These are phyloP conservation scores for Limnephilus auricula DNA, from an alignment of 2,888 invertebrate species.

Conservation along the genomic window DNA sequence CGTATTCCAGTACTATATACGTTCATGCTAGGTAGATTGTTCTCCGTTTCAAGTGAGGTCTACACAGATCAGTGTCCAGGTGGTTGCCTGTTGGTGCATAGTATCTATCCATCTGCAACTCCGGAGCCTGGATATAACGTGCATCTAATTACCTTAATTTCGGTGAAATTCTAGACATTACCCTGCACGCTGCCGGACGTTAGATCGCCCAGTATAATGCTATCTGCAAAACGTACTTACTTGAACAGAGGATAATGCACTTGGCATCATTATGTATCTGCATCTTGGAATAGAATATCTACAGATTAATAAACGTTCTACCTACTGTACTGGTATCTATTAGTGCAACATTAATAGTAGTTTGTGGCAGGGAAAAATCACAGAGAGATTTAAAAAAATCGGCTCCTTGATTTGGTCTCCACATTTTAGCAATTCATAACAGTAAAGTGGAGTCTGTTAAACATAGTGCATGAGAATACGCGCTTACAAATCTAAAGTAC, in stretches of 20 bases:
- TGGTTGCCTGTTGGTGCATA: background rate
- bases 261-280: background rate
- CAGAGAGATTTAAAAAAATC: background rate
- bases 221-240: background rate
- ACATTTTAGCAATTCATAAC: no score
- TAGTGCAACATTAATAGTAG: background rate
- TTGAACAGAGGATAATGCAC: background rate
- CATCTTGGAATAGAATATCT: background rate
- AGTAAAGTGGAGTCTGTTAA: no score
- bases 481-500: no score
- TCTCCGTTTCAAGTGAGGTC: background rate
- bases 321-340: background rate
- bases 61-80: background rate
- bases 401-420: no score
- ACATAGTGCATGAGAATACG: no score
- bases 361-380: background rate
- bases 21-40: background rate
- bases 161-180: constrained; percentile 64
- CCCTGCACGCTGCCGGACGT: constrained; percentile 32
- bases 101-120: background rate
- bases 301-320: background rate
- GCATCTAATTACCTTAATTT: constrained; percentile 64
- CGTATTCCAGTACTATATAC: background rate
- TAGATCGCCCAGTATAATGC: background rate
- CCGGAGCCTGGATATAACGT: constrained; percentile 39